Base-by-base conservation (phyloP, 2,888 invertebrate genomes). In the Tinea semifulvella region DNA sequence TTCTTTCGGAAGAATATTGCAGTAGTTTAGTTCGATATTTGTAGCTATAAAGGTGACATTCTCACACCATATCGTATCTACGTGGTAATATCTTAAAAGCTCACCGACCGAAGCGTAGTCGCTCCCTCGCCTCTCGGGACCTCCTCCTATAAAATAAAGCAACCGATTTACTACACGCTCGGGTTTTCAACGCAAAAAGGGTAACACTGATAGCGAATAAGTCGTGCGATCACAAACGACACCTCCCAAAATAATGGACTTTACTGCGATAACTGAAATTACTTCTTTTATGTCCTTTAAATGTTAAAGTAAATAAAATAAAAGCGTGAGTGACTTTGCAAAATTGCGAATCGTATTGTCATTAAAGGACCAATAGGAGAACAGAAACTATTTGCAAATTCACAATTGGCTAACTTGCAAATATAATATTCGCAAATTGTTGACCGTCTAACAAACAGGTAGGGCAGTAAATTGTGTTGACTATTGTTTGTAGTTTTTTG, bases 81-180 rank as follows among this genome's bases (percentile, higher is more conserved):
- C 61, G 58, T 59, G 61, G 64, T 63, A 75, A 73, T 76, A 73
- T 69, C 64, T 65, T 68, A 66, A 74, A 67, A 71, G 72, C 70
- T 65, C 62, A 64, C 66, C 65, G 62, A 65, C 60, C 61, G 54
- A 44, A 31, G 22, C 61, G 57, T 56, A 53, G 52, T 52, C 58
- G 49, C 59, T 59, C 61, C 44, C 58, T 51, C 52, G 50, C 53
- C 63, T 65, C 60, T 54, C 46, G 72, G 71, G 70, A 72, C 53
- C 69, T 61, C 64, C 73, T 65, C 57, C 80, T 81, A 74, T 74
- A 80, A 81, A 76, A 80, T 77, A 81, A 80, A 79, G 58, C 70
- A 76, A 65, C 70, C 75, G 69, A 75, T 80, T 79, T 77, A 81
- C 65, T 71, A 71, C 68, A 68, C 72, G 64, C 65, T 57, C 56